phyloP scores from a whole-genome alignment of 1,140 invertebrate genomes.

The Mylabris phalerata region DNA sequence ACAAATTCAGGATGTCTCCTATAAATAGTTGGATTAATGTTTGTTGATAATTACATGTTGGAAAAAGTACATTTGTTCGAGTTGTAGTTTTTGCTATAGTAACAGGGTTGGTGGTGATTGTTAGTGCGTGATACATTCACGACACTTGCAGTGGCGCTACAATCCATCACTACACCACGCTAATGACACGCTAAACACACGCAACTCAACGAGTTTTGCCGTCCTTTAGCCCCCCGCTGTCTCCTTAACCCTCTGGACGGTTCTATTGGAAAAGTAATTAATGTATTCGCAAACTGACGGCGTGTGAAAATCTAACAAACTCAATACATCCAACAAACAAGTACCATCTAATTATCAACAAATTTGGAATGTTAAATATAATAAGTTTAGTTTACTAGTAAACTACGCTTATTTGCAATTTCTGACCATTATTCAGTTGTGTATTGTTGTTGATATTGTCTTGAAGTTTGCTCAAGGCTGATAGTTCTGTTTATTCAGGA shows the following conservation, averaged over 20 bases:
- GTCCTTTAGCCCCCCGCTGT: slow-evolving; percentile 11
- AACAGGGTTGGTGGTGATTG: slow-evolving; percentile 27
- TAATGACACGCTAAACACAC: slow-evolving; percentile 41
- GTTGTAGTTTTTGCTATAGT: slow-evolving; percentile 13
- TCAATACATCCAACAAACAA: neutral
- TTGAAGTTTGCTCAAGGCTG: too few species aligned
- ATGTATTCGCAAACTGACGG: slow-evolving; percentile 35
- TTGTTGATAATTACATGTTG: slow-evolving; percentile 1
- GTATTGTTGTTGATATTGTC: too few species aligned
- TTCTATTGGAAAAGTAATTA: slow-evolving; percentile 29
- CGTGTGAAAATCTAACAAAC: slow-evolving; percentile 32
- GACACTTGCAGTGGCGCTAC: slow-evolving; percentile 35
- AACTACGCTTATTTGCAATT: too few species aligned
- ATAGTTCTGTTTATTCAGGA: too few species aligned
- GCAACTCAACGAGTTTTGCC: slow-evolving; percentile 25
- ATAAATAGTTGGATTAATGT: too few species aligned
- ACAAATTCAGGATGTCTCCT: too few species aligned
- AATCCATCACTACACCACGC: slow-evolving; percentile 37
- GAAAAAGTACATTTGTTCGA: slow-evolving; percentile 13
- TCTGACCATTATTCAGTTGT: too few species aligned
- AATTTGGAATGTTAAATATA: too few species aligned
- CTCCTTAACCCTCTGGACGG: slow-evolving; percentile 17
- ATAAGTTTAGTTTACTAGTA: too few species aligned
- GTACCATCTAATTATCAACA: too few species aligned
- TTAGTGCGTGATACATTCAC: slow-evolving; percentile 37